Evolutionary conservation across 2,888 invertebrate genomes (phyloP).

Genomic region (Sisyra terminalis): DNA sequence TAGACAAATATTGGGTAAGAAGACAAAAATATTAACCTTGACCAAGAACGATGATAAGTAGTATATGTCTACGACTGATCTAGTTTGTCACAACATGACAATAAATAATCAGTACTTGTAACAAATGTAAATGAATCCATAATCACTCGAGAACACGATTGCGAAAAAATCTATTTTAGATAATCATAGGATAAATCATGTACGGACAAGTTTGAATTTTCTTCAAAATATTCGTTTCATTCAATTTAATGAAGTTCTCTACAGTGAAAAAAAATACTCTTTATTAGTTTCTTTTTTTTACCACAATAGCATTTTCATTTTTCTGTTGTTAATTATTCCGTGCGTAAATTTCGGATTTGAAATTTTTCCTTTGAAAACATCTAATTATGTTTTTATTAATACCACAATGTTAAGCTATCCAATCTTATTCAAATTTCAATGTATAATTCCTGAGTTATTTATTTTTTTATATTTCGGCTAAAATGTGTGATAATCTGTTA

Average conservation of each 20-base stretch:
- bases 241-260: no score
- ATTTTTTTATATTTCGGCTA: no score
- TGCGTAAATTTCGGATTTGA: no score
- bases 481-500: no score
- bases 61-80: background rate
- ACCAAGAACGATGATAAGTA: background rate
- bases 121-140: constrained; percentile 4
- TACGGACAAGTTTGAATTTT: background rate
- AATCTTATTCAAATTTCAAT: no score
- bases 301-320: no score
- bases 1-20: background rate
- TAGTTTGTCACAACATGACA: constrained; percentile 6
- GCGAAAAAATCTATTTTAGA: constrained; percentile 6
- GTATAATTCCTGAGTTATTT: no score
- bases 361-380: no score
- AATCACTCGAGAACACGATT: constrained; percentile 8
- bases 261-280: background rate
- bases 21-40: background rate
- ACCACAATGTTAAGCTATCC: no score
- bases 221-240: background rate
- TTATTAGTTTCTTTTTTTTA: no score
- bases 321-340: no score
- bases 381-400: no score
- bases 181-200: constrained; percentile 3
- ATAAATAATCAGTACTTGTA: constrained; percentile 7